Base-by-base conservation (phyloP, 2,888 invertebrate genomes). In the Pantelozetes paolii region DNA sequence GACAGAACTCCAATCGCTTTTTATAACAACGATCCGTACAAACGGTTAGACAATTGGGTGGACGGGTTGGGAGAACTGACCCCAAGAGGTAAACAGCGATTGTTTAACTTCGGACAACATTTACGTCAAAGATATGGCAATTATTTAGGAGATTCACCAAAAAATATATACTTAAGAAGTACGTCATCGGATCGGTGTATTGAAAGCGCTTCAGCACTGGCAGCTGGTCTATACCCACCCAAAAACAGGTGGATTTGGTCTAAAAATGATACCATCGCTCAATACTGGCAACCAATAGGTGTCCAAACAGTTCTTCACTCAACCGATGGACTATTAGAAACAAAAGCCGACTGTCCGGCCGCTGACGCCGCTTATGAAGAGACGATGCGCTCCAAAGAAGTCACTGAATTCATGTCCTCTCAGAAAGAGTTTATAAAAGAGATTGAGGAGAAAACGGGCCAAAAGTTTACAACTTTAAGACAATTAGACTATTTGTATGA, bases 231-330 rank as follows among this genome's bases (percentile, higher is more conserved):
- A 18, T 50, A 59, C 36, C 74, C 74, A 2, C 71, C 74, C 26
- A 28, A 40, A 42, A 20, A 59, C n/a, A 11, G 73, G n/a, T 48
- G 57, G 50, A 59, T 74, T 54, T 74, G 72, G 72, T 23, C 72
- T 64, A 32, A 32, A 18, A 50, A 40, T 15, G 50, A 28, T 11
- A 2, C 6, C 5, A 9, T 73, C 15, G 59, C 54, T 23, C 48
- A 54, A 9, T 23, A 11, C 20, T 74, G 74, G 74, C 74, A 74
- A 32, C 74, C 74, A 59, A 62, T 72, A 26, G 72, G 62, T 20
- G 30, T 74, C 8, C 40, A 74, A 26, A 72, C 74, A 13, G 71
- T 62, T 32, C 59, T 59, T 13, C 18, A 36, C 9, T 20, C 40
- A 50, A 26, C 26, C 1, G 72, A 73, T 28, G 50, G 62, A n/a